A percentile compares a stretch with the other conserved stretches of the same genome.
Conservation (phyloP, 1,140 invertebrate genomes). For the Tenebrio molitor region DNA sequence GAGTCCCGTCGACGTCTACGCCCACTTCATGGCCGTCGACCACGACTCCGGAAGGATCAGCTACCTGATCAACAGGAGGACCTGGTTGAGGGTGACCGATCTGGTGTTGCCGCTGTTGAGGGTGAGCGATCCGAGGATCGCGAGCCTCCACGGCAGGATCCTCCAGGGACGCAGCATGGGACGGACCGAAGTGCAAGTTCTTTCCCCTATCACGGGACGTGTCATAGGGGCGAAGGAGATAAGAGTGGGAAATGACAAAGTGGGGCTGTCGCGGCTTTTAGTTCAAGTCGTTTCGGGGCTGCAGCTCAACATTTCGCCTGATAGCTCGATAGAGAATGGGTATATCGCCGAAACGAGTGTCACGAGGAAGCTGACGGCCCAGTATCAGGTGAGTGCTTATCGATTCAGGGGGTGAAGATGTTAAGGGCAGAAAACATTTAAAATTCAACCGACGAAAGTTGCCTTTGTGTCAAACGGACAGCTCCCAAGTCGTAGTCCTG, state of each 20-base stretch:
- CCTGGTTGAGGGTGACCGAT: constrained; percentile 91
- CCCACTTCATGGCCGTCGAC: constrained; percentile 89
- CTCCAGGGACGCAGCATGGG: constrained; percentile 91
- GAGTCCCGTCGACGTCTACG: constrained; percentile 90
- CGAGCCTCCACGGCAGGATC: constrained; percentile 83
- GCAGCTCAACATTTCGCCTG: constrained; percentile 89
- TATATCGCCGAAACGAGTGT: constrained; percentile 91
- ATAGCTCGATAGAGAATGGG: constrained; percentile 86
- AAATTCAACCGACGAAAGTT: too few species aligned
- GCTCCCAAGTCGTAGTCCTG: too few species aligned
- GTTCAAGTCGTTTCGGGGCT: constrained; percentile 93
- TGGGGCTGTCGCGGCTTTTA: constrained; percentile 83
- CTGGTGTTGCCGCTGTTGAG: constrained; percentile 86
- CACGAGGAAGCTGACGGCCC: constrained; percentile 88
- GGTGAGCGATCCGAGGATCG: constrained; percentile 90
- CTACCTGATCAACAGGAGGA: constrained; percentile 90
- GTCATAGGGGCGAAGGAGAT: constrained; percentile 94
- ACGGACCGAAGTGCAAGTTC: constrained; percentile 91
- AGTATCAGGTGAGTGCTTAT: constrained; percentile 93
- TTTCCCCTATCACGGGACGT: constrained; percentile 92
- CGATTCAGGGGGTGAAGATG: too few species aligned
- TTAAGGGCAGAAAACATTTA: too few species aligned
- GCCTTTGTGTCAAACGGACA: too few species aligned
- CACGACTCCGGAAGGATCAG: constrained; percentile 92
- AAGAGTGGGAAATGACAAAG: constrained; percentile 91